Evolutionary conservation across 30 jellyfish, hydroid and myxozoan genomes (phyloP), one percentile per base, ranked within the genome.

Genomic region (Cassiopea andromeda): DNA sequence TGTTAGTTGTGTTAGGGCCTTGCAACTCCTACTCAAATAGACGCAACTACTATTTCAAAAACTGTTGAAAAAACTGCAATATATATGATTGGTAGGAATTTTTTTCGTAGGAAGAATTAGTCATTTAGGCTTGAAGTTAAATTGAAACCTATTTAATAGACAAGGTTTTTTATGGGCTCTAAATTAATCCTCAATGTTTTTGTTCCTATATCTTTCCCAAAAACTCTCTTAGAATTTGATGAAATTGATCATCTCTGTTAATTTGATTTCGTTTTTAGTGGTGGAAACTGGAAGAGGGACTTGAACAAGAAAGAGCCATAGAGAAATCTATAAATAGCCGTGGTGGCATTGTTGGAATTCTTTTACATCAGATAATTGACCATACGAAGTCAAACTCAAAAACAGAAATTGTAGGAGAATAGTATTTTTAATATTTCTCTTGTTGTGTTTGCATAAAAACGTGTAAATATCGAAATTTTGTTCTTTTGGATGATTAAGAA

Each of bases 221-320:
- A 54, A 54, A 10, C 7, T 27, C 18, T 44, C 78, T 85, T n/a
- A 9, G 15, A 74, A 50, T 19, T 59, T 27, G 4, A 38, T 38
- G 46, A 57, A 68, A 46, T 5, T 44, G n/a, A 6, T 0, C 46
- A 84, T 69, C 16, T 59, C 19, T 27, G 38, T 27, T 27, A 27
- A 27, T 44, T 16, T 1, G 49, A 66, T 68, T 47, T 73, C 48
- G 46, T 18, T 82, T 67, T 8, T 71, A 96, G 99, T 91, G 97
- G 97, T 96, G 99, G 99, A 96, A 92, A 77, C 90, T 96, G 8
- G 99, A 96, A 88, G 99, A 96, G 68, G 97, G 98, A 1, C 69
- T 85, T 69, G 99, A 96, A 75, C 99, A 91, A 69, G 99, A 96
- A 73, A 94, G 99, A 45, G 88, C 95, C 46, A 64, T 92, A 1